phyloP scores from a whole-genome alignment of 2,888 invertebrate species.

The Tetanocera ferruginea region DNA sequence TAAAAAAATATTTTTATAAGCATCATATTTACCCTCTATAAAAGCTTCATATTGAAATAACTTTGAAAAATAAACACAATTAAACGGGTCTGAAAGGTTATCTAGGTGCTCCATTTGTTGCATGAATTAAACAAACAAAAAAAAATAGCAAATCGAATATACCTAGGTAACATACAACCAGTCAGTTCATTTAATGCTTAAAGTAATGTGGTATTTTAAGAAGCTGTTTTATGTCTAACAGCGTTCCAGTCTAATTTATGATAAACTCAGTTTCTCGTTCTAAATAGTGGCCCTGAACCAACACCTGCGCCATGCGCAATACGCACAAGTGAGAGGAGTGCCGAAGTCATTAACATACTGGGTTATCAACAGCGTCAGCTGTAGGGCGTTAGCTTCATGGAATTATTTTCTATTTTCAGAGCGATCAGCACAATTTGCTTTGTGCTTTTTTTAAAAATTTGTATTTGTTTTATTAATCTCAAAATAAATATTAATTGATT shows the following conservation, averaged over 20 bases:
- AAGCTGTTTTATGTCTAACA: too few species aligned
- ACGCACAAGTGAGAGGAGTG: background rate
- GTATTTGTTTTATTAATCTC: too few species aligned
- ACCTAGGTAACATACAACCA: background rate
- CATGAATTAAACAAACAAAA: background rate
- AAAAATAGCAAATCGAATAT: background rate
- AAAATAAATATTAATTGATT: too few species aligned
- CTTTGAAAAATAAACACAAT: background rate
- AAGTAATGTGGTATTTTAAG: too few species aligned
- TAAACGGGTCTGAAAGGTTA: conserved; percentile 35
- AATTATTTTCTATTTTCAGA: background rate
- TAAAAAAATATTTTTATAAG: too few species aligned
- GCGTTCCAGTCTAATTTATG: too few species aligned
- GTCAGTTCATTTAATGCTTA: too few species aligned
- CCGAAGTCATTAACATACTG: conserved; percentile 39
- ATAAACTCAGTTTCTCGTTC: too few species aligned
- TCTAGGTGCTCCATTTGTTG: conserved; percentile 30
- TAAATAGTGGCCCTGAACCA: conserved; percentile 5
- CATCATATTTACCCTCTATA: too few species aligned
- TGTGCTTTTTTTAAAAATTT: too few species aligned
- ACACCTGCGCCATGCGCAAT: conserved; percentile 22
- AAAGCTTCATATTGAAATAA: too few species aligned
- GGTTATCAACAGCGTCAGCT: conserved; percentile 35
- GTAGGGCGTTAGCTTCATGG: background rate
- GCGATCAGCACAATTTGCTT: background rate